These are phyloP conservation scores for Acomys russatus DNA, from an alignment of 2,797 vertebrate species.

Conservation along the genomic window DNA sequence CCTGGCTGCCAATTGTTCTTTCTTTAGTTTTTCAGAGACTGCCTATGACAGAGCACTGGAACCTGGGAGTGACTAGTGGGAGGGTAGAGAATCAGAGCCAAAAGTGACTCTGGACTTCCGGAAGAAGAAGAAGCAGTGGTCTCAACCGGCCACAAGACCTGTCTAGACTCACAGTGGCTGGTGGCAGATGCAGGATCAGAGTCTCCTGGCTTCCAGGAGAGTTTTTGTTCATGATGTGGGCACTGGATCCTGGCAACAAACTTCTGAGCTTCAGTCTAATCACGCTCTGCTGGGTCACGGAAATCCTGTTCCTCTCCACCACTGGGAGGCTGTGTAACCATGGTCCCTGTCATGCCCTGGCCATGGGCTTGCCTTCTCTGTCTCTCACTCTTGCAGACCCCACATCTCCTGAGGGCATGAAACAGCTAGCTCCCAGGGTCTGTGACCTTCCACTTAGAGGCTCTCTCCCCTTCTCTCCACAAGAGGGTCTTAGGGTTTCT, in stretches of 20 bases:
- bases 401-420: neutral
- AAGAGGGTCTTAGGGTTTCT: neutral
- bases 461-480: neutral
- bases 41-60: conserved; percentile 75
- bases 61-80: conserved; percentile 79
- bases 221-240: neutral
- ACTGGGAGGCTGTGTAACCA: neutral
- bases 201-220: neutral
- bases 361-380: no score
- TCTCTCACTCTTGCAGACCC: neutral
- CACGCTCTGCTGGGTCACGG: neutral
- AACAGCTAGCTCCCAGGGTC: neutral
- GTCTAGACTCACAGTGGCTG: neutral
- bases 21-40: conserved; percentile 29
- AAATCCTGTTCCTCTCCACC: no score
- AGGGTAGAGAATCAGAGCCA: neutral
- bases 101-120: neutral
- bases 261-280: neutral
- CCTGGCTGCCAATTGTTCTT: neutral
- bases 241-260: neutral
- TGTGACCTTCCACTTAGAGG: neutral
- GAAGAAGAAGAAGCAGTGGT: neutral
- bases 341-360: neutral
- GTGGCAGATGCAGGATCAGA: rapidly evolving
- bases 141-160: neutral